phyloP scores from a whole-genome alignment of 2,888 invertebrate species.

The Panzeria rudis region DNA sequence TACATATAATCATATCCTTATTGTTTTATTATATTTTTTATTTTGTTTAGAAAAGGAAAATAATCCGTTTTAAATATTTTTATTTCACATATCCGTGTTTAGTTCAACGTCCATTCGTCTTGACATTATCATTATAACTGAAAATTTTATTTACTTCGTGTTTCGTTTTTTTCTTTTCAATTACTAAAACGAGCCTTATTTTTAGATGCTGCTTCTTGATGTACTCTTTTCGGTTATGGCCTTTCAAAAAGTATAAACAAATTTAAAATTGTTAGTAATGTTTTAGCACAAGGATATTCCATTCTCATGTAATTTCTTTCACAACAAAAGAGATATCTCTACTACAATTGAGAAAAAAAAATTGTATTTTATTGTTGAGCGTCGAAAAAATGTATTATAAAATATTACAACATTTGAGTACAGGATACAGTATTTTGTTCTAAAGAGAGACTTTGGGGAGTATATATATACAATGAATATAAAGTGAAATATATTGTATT shows the following conservation, averaged over 20 bases:
- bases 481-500: background rate
- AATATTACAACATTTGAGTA: background rate
- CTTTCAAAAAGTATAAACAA: background rate
- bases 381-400: background rate
- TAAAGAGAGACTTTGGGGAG: background rate
- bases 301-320: background rate
- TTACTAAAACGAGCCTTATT: constrained; percentile 42
- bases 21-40: background rate
- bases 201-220: constrained; percentile 25
- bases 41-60: background rate
- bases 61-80: constrained; percentile 33
- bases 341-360: background rate
- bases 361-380: background rate
- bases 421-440: background rate
- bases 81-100: constrained; percentile 45
- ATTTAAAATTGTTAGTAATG: background rate
- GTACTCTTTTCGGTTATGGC: constrained; percentile 16
- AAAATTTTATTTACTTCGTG: constrained; percentile 73
- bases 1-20: background rate
- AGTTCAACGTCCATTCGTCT: constrained; percentile 76
- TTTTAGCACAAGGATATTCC: constrained; percentile 38
- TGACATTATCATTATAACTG: constrained; percentile 82
- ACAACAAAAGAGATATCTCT: no score
- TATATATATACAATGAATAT: background rate
- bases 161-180: constrained; percentile 56